Base-by-base conservation (phyloP, 1,140 invertebrate species). In the Atta colombica region DNA sequence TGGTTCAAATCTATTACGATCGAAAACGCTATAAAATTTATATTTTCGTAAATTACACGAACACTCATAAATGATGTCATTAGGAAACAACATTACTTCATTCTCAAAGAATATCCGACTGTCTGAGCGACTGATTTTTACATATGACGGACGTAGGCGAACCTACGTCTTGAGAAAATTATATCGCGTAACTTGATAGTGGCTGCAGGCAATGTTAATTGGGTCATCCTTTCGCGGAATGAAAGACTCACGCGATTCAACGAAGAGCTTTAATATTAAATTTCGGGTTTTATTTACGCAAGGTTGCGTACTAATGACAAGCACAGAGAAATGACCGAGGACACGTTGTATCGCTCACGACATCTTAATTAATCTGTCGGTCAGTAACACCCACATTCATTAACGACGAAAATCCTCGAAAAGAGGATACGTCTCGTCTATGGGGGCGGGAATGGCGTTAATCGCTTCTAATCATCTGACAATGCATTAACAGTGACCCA, bases 401-500 rank as follows among this genome's bases (percentile, higher is more conserved):
- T 31, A 65, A 28, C n/a, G 25, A 58, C 12, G 21, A 66, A 77
- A 89, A 71, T 31, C 39, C n/a, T 35, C 63, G 58, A 88, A 91
- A 86, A 66, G 77, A 78, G 84, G 84, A 87, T 88, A 82, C 55
- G 35, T 10, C 25, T 60, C 66, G 68, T 31, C 39, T n/a, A 39
- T 25, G 45, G 18, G 69, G 63, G 77, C 84, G 87, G 88, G 90
- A 92, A 92, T 75, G 68, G 72, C 81, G 88, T 91, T 94, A 91
- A 94, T 94, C 91, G 92, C 87, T 84, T 89, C 81, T 92, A 94
- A 94, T 94, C 92, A 88, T 92, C 86, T 91, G 92, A 94, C 94
- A 94, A 94, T 94, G 93, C 92, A 90, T 93, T 94, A 94, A 87
- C 93, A 93, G 93, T 94, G 94, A 94, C 93, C 94, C 90, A 94